phyloP scores from a whole-genome alignment of 2,113 vertebrate species.

The Phoxinus phoxinus region DNA sequence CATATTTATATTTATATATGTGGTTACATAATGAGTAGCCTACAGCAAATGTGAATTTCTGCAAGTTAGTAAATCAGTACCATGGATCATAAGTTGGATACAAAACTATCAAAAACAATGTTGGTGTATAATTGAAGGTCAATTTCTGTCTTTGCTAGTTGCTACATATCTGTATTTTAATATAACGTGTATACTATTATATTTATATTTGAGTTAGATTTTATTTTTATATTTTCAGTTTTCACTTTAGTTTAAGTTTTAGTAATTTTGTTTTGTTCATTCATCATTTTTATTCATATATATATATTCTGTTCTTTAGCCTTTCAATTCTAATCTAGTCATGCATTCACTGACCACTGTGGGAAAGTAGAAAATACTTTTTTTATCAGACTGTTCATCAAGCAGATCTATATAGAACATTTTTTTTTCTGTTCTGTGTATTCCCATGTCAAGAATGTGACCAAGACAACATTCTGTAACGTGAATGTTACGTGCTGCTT shows the following conservation, averaged over 20 bases:
- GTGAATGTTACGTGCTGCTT: neutral
- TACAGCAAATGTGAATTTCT: neutral
- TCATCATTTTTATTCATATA: too few species aligned
- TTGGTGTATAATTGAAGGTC: neutral
- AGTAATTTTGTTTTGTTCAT: too few species aligned
- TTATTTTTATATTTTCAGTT: neutral
- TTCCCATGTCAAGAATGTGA: conserved; percentile 33
- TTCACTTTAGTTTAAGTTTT: neutral
- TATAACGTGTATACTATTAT: neutral
- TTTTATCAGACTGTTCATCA: neutral
- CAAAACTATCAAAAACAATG: neutral
- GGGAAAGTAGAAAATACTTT: neutral
- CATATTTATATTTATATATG: neutral
- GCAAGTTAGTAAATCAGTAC: too few species aligned
- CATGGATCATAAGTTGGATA: neutral
- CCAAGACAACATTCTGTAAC: conserved; percentile 27
- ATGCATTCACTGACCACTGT: conserved; percentile 1
- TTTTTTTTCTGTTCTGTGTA: neutral
- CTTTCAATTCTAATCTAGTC: neutral
- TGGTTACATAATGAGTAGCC: neutral
- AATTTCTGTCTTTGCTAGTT: neutral
- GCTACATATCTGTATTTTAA: neutral
- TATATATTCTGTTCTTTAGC: neutral
- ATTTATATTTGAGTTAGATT: neutral
- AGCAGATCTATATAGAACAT: neutral